Conservation (phyloP, 2,888 invertebrate genomes). For the Macrosoma leucophasiata region DNA sequence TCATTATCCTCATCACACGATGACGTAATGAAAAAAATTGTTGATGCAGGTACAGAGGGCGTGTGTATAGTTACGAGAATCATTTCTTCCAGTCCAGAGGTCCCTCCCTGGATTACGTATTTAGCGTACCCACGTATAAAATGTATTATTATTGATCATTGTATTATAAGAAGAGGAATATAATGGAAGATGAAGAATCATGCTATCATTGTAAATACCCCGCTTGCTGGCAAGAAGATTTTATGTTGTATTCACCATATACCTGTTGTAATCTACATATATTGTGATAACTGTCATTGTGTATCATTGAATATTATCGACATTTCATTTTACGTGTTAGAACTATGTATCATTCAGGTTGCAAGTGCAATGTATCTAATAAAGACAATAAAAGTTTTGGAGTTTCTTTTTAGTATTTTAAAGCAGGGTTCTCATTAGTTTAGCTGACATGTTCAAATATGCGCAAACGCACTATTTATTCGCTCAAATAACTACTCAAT, state of each 20-base stretch:
- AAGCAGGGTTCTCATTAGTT: too few species aligned
- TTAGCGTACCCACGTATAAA: constrained; percentile 71
- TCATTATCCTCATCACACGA: constrained; percentile 26
- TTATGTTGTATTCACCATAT: constrained; percentile 51
- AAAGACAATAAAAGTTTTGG: constrained; percentile 51
- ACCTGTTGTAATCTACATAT: constrained; percentile 61
- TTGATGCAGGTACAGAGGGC: constrained; percentile 74
- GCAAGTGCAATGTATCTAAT: constrained; percentile 47
- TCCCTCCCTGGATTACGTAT: constrained; percentile 66
- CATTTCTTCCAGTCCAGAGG: constrained; percentile 73
- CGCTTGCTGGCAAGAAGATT: constrained; percentile 39
- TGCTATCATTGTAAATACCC: constrained; percentile 44
- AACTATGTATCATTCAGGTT: constrained; percentile 27
- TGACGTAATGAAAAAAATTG: constrained; percentile 47
- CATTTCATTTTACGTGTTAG: constrained; percentile 18
- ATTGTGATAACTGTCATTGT: constrained; percentile 61
- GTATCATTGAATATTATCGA: constrained; percentile 26
- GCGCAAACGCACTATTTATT: too few species aligned
- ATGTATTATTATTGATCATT: constrained; percentile 66
- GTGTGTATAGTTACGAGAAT: constrained; percentile 73
- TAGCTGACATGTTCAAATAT: too few species aligned
- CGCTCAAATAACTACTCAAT: too few species aligned
- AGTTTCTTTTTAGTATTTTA: constrained; percentile 49
- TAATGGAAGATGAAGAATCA: constrained; percentile 27
- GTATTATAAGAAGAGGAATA: constrained; percentile 31